Evolutionary conservation across 2,888 invertebrate genomes (phyloP).

Genomic region (Eurois occulta): DNA sequence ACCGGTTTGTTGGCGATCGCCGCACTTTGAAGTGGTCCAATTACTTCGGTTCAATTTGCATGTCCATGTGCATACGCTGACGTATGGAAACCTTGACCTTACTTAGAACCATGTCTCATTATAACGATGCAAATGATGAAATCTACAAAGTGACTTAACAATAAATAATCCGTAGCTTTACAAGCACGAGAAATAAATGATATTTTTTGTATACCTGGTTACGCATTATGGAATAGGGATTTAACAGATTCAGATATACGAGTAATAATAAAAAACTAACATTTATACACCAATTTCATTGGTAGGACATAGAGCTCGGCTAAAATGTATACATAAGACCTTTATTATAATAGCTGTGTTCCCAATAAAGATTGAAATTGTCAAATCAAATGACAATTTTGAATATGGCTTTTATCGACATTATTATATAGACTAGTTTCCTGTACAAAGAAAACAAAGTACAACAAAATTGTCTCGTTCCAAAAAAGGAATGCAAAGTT

Average conservation of each 20-base stretch:
- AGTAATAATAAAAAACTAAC: too few species aligned
- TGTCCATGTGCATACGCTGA: neutral
- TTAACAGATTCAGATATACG: too few species aligned
- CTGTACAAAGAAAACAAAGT: neutral
- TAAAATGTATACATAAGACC: too few species aligned
- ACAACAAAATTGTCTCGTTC: neutral
- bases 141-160: neutral
- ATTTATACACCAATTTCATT: too few species aligned
- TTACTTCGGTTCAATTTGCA: constrained; percentile 36
- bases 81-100: neutral
- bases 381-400: too few species aligned
- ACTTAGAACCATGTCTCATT: neutral
- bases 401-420: too few species aligned
- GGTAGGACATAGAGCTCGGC: too few species aligned
- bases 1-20: constrained; percentile 49
- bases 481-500: neutral
- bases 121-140: neutral
- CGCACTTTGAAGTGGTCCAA: constrained; percentile 55
- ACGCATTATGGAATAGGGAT: neutral
- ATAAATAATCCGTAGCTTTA: neutral
- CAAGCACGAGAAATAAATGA: neutral
- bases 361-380: too few species aligned
- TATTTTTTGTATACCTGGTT: neutral
- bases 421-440: neutral
- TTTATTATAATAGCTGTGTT: too few species aligned